Percentiles rank a stretch among this genome's conserved stretches.
phyloP scores from a whole-genome alignment of 2,888 invertebrate genomes.

The Phalera bucephala region DNA sequence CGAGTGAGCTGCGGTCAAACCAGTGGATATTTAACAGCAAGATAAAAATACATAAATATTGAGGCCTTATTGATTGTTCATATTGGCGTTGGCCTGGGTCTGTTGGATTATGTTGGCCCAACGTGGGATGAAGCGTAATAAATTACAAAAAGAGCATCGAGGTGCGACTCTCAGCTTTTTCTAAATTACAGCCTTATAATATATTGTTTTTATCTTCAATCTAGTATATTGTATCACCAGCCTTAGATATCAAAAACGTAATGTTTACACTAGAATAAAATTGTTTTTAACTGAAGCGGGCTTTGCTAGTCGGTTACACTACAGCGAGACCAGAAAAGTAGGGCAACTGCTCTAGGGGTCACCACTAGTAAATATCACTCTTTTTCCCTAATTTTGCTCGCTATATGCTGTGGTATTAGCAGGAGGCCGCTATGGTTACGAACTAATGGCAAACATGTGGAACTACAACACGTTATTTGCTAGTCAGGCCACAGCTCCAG shows the following conservation, averaged over 20 bases:
- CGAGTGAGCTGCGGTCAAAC: too few relatives aligned
- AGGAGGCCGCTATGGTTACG: too few relatives aligned
- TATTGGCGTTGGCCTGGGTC: too few relatives aligned
- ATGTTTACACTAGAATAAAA: conserved; percentile 32
- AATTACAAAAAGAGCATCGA: conserved; percentile 40
- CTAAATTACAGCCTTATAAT: conserved; percentile 55
- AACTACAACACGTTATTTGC: too few relatives aligned
- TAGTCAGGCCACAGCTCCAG: neutral
- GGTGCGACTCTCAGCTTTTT: conserved; percentile 64
- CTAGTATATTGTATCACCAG: conserved; percentile 73
- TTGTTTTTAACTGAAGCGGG: conserved; percentile 37
- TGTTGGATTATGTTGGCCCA: neutral
- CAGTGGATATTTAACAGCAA: too few relatives aligned
- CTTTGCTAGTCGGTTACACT: conserved; percentile 38
- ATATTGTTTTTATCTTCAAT: conserved; percentile 33
- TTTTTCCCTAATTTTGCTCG: too few relatives aligned
- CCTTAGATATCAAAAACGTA: conserved; percentile 57
- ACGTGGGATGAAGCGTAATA: conserved; percentile 19
- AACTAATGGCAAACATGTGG: too few relatives aligned
- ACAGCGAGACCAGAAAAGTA: neutral
- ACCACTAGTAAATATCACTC: too few relatives aligned
- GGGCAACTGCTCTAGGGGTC: too few relatives aligned
- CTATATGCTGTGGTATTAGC: too few relatives aligned
- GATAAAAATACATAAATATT: too few relatives aligned
- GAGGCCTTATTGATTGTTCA: too few relatives aligned